Base-by-base conservation (phyloP, 1,140 invertebrate species). In the Listronotus oregonensis region DNA sequence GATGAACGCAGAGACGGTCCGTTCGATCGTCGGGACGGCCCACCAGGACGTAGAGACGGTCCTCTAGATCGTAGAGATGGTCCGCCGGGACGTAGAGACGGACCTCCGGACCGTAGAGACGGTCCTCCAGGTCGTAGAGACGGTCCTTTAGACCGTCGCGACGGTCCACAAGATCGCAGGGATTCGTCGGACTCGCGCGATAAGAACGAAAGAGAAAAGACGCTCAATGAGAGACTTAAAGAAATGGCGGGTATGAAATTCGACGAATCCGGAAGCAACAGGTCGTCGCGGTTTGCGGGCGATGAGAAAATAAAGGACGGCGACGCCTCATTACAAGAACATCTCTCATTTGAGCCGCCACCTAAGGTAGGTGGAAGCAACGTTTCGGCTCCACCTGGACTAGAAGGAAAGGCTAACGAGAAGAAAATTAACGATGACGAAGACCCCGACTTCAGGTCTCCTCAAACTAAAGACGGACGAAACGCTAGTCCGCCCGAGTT, bases 221-320 rank as follows among this genome's bases (percentile, higher is more conserved):
- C 69, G 8, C 50, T 79, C 10, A 76, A 75, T 59, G 76, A 78
- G 37, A 50, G 77, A 27, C 65, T 78, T 42, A 67, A 74, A 40
- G 74, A 79, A 64, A 77, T 78, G 77, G 76, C 77, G 6, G 71
- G 68, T 43, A 67, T 65, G 43, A 39, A 55, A 8, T 37, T 39
- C 52, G 51, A 52, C 31, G 56, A 61, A 27, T 21, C 18, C 1
- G 9, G 12, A 12, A 10, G 6, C 18, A n/a, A 6, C 6, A 50
- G 15, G n/a, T 1, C 7, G 1, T 27, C 18, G 4, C n/a, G n/a
- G n/a, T n/a, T 27, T 27, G 2, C 21, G 5, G 21, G 21, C n/a
- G 21, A 27, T 9, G 47, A 21, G 10, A 12, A 14, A 1, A 10
- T 8, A 9, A n/a, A n/a, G 7, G 15, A 21, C n/a, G 5, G 9